Evolutionary conservation across 2,113 vertebrate species (phyloP).

Genomic region (Motacilla alba): DNA sequence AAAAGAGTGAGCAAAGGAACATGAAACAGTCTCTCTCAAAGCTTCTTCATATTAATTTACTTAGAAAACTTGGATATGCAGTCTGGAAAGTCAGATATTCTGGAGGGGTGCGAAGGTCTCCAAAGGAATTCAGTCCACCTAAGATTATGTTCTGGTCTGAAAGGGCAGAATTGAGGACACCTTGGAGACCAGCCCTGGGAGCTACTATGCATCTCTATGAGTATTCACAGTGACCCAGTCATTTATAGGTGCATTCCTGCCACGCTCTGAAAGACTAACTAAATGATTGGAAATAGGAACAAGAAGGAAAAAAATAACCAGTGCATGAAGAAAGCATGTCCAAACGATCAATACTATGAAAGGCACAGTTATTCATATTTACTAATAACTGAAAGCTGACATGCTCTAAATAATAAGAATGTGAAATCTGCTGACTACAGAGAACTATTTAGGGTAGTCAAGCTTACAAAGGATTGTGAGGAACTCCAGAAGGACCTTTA

Average conservation of each 20-base stretch:
- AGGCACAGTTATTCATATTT: slow-evolving; percentile 27
- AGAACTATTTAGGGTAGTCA: slow-evolving; percentile 55
- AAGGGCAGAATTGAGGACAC: neutral
- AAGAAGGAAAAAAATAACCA: neutral
- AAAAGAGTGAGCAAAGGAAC: neutral
- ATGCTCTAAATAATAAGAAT: slow-evolving; percentile 1
- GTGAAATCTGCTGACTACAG: slow-evolving; percentile 48
- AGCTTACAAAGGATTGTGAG: slow-evolving; percentile 46
- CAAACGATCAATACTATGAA: slow-evolving; percentile 28
- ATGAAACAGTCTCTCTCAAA: neutral
- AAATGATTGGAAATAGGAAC: neutral
- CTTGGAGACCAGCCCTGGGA: neutral
- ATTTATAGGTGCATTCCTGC: neutral
- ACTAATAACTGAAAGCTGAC: slow-evolving; percentile 55
- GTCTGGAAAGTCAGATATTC: neutral
- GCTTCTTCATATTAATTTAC: neutral
- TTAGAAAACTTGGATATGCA: neutral
- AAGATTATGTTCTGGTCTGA: neutral
- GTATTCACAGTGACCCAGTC: neutral
- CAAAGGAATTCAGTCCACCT: neutral
- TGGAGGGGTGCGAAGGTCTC: neutral
- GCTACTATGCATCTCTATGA: neutral
- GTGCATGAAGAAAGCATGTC: neutral
- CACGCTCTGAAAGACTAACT: neutral
- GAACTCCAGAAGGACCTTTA: slow-evolving; percentile 60